A percentile compares a stretch with the other conserved stretches of the same genome.
phyloP scores from a whole-genome alignment of 1,140 invertebrate genomes.

The Coenobita brevimanus region DNA sequence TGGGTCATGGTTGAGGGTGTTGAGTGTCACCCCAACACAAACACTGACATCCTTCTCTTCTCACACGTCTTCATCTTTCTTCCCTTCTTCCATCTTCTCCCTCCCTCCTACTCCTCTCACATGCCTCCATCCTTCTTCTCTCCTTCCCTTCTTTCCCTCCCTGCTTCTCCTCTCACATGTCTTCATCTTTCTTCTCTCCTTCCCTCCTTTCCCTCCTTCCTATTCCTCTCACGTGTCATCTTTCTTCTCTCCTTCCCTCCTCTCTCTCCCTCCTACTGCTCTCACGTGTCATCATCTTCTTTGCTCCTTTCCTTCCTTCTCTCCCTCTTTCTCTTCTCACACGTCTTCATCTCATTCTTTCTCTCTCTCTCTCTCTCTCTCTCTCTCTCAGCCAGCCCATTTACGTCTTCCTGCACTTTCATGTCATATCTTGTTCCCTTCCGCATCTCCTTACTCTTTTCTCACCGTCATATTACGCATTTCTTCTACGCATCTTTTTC shows the following conservation, averaged over 20 bases:
- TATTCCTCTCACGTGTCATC: neutral
- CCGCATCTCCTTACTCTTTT: too few relatives aligned
- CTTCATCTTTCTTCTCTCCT: neutral
- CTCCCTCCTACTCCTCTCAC: neutral
- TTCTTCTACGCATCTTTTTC: too few relatives aligned
- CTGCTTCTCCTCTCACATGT: neutral
- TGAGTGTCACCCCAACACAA: conserved; percentile 25
- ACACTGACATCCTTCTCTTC: conserved; percentile 17
- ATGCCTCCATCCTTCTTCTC: neutral
- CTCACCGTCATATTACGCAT: too few relatives aligned
- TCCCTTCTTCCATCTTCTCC: neutral
- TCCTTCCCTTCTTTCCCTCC: neutral
- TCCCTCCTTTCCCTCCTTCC: neutral
- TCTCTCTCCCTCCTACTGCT: neutral
- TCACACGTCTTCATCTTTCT: neutral
- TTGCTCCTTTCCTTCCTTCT: conserved; percentile 19
- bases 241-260: neutral
- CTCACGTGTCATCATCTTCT: neutral
- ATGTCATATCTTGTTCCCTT: neutral
- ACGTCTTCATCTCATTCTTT: neutral
- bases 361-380: neutral
- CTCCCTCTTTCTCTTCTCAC: neutral
- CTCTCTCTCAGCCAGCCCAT: neutral
- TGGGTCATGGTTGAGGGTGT: conserved; percentile 3
- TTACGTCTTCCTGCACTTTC: neutral